Base-by-base conservation (phyloP, 2,888 invertebrate species). In the Drosophila macrospina region DNA sequence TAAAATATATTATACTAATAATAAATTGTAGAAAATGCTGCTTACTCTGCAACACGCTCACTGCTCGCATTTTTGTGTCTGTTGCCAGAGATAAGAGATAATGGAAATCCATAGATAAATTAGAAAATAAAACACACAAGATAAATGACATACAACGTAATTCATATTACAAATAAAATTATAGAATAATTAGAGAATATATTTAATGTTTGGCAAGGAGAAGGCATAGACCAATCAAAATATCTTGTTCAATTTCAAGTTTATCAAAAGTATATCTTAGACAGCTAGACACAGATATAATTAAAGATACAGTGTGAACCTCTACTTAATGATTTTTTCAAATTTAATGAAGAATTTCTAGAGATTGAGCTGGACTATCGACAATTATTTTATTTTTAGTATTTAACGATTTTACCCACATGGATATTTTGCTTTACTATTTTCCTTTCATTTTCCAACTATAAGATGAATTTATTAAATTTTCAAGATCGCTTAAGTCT, bases 41-140 rank as follows among this genome's bases (percentile, higher is more conserved):
- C 87, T 83, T 84, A 86, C 83, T 83, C 87, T 65, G 69, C 48
- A 52, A 70, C 62, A 62, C 57, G 66, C 37, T 66, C 71, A 34
- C 69, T 68, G 50, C 28, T 50, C 24, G 57, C 61, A 55, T 69
- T 64, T 44, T 69, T 87, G 44, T 76, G 64, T 54, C 87, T 87
- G 56, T 39, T 15, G 54, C 44, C 65, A 55, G 36, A 59, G 24
- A 16, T 50, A 16, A 16, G 51, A 30, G 39, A 41, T n/a, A 20
- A 34, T 15, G 50, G 16, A 28, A 32, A 6, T 41, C 41, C 66
- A 79, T 52, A 55, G 47, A 56, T 56, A 65, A 42, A 56, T 15
- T 52, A 42, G 16, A 28, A 15, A 45, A 36, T 11, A 42, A 3
- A 34, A 16, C 1, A 32, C 6, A 4, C 4, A 30, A 61, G 28